A percentile compares a stretch with the other conserved stretches of the same genome.
These are phyloP conservation scores for Psophia crepitans DNA, from an alignment of 2,113 vertebrate genomes.

Conservation along the genomic window DNA sequence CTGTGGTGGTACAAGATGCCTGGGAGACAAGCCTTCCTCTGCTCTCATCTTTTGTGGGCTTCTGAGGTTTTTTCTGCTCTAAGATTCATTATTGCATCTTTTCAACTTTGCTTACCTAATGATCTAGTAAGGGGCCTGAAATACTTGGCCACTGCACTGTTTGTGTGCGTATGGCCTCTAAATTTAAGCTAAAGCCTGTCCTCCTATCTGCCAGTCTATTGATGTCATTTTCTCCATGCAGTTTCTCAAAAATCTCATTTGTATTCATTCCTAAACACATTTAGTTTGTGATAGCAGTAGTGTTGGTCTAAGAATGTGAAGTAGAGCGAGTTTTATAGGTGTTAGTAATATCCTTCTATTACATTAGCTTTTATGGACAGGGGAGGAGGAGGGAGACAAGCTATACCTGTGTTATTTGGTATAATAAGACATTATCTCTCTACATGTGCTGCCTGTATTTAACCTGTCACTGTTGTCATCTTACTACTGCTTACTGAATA, in stretches of 20 bases:
- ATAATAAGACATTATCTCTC: background rate
- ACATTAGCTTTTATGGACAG: background rate
- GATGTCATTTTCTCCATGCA: background rate
- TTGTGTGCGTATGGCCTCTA: background rate
- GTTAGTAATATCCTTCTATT: background rate
- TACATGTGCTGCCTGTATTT: background rate
- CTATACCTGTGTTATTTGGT: background rate
- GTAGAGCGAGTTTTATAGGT: background rate
- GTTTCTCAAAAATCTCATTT: background rate
- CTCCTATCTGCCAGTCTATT: background rate
- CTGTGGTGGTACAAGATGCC: background rate
- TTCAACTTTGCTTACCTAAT: background rate
- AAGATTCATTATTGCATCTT: background rate
- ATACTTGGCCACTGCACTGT: background rate
- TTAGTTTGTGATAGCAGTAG: background rate
- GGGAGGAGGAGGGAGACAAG: background rate
- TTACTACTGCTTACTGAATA: slow-evolving; percentile 1
- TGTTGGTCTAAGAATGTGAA: background rate
- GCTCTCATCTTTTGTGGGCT: background rate
- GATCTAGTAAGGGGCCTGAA: background rate
- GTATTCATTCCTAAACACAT: background rate
- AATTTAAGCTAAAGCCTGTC: background rate
- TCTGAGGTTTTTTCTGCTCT: background rate
- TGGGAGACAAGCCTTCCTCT: background rate
- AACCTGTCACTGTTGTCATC: slow-evolving; percentile 36